phyloP scores from a whole-genome alignment of 2,797 vertebrate genomes.

The Hybognathus amarus region DNA sequence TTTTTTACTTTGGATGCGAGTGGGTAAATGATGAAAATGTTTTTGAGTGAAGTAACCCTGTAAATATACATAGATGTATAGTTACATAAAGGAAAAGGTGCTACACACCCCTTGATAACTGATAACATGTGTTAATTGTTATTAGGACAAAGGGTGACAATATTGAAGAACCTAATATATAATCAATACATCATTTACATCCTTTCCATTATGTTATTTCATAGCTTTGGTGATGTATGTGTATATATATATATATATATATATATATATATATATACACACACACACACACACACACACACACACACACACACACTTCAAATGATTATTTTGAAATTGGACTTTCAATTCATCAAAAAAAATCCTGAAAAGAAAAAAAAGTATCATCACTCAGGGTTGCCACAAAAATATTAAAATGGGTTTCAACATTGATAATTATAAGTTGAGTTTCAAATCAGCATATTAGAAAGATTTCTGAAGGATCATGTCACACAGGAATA shows the following conservation, averaged over 20 bases:
- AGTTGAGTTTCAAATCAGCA: not conserved
- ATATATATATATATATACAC: too few relatives aligned
- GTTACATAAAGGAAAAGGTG: not conserved
- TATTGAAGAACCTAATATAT: not conserved
- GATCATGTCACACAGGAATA: not conserved
- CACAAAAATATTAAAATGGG: not conserved
- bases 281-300: too few relatives aligned
- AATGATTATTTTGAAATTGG: too few relatives aligned
- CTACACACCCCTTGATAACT: not conserved
- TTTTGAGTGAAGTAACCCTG: not conserved
- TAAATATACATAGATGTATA: not conserved
- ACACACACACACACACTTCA: too few relatives aligned
- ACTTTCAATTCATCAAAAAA: too few relatives aligned
- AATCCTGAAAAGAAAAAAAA: too few relatives aligned
- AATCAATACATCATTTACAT: not conserved
- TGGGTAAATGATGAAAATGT: not conserved
- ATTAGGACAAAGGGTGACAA: too few relatives aligned
- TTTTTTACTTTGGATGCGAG: too few relatives aligned
- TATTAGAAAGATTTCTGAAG: not conserved
- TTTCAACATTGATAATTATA: not conserved
- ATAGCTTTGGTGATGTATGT: not conserved
- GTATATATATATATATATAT: too few relatives aligned
- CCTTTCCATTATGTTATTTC: not conserved
- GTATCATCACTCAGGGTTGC: not conserved
- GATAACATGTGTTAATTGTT: not conserved